These are phyloP conservation scores for Poeciliopsis turneri DNA, from an alignment of 2,797 vertebrate genomes.

Conservation along the genomic window DNA sequence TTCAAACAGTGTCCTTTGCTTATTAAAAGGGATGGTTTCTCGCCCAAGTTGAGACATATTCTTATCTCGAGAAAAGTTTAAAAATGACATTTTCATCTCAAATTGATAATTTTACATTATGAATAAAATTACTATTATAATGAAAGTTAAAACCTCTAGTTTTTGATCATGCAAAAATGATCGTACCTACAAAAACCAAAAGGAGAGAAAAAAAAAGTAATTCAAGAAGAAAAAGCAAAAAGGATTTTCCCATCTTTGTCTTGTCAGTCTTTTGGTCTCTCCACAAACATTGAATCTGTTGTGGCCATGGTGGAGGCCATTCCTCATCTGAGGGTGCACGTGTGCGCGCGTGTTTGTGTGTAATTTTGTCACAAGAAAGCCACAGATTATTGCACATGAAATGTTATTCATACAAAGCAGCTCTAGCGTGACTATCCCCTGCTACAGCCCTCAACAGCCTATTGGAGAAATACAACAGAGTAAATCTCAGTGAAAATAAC, in stretches of 20 bases:
- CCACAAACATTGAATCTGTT: constrained; percentile 46
- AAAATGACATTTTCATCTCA: background rate
- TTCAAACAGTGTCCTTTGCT: background rate
- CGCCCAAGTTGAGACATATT: background rate
- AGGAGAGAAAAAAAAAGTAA: background rate
- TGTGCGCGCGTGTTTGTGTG: constrained; percentile 25
- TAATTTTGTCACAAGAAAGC: constrained; percentile 73
- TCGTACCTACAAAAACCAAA: constrained; percentile 2
- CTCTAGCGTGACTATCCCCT: constrained; percentile 80
- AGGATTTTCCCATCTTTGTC: constrained; percentile 19
- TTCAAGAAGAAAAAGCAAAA: constrained; percentile 15
- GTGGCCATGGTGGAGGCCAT: constrained; percentile 47
- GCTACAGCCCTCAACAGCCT: constrained; percentile 77
- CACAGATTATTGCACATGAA: constrained; percentile 82
- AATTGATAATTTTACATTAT: background rate
- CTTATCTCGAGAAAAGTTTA: background rate
- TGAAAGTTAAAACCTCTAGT: background rate
- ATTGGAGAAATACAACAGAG: constrained; percentile 78
- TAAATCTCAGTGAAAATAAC: constrained; percentile 72
- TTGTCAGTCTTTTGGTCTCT: constrained; percentile 23
- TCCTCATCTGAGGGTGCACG: constrained; percentile 39
- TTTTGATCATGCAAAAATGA: constrained; percentile 22
- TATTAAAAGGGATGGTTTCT: no score
- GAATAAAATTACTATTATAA: background rate
- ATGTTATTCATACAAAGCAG: constrained; percentile 81